Percentiles rank a stretch among this genome's conserved stretches.
Evolutionary conservation across 1,140 invertebrate genomes (phyloP).

Genomic region (Arion vulgaris): DNA sequence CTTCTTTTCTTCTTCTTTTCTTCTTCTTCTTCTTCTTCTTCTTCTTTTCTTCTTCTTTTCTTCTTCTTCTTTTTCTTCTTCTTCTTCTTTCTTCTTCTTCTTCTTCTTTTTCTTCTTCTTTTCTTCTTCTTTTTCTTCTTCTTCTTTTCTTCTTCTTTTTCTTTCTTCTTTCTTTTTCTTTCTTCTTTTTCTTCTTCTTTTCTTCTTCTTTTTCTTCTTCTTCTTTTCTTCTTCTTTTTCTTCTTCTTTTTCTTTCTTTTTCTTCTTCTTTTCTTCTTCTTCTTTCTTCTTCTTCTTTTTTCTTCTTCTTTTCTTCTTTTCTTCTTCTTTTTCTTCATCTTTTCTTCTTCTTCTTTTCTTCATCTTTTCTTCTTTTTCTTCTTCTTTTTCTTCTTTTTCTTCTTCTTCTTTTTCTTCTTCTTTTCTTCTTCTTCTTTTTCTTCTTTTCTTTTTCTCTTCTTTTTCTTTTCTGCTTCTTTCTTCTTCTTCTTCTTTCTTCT

Average conservation of each 20-base stretch:
- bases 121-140: too few species aligned
- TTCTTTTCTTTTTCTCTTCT: not conserved
- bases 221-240: not conserved
- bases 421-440: slow-evolving; percentile 1
- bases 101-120: too few species aligned
- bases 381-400: slow-evolving; percentile 1
- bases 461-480: too few species aligned
- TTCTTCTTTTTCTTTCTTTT: not conserved
- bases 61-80: not conserved
- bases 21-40: not conserved
- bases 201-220: not conserved
- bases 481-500: not conserved
- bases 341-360: not conserved
- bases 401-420: not conserved
- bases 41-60: not conserved
- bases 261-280: not conserved
- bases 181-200: too few species aligned
- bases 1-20: too few species aligned
- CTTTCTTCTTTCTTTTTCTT: not conserved
- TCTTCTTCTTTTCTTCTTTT: not conserved
- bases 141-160: not conserved
- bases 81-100: not conserved
- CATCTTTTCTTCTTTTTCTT: not conserved
- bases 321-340: not conserved
- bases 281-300: not conserved